A percentile compares a stretch with the other conserved stretches of the same genome.
Conservation (phyloP, 2,797 vertebrate genomes). For the Botia kubotai region DNA sequence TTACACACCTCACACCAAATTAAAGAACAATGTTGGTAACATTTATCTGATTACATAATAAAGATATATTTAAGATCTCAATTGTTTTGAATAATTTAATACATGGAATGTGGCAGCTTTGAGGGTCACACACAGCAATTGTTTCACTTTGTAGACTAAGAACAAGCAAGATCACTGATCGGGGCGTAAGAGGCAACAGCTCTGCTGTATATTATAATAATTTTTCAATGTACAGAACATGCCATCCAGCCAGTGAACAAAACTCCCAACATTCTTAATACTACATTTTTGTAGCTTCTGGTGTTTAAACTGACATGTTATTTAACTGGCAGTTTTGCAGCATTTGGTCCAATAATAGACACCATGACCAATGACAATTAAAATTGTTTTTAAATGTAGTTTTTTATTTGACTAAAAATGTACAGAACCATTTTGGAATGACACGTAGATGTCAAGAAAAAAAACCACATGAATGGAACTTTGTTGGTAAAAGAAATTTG, state of each 20-base stretch:
- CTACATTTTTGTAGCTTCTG: conserved; percentile 73
- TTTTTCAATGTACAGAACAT: neutral
- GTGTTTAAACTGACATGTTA: conserved; percentile 64
- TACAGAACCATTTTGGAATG: conserved; percentile 5
- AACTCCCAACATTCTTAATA: too few species aligned
- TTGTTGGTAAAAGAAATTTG: neutral
- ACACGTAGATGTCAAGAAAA: neutral
- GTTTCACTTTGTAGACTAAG: neutral
- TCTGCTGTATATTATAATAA: neutral
- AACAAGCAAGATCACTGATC: neutral
- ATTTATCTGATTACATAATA: neutral
- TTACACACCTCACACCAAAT: neutral
- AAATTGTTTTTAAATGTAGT: too few species aligned
- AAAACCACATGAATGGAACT: conserved; percentile 13
- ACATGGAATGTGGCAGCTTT: neutral
- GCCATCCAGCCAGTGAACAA: neutral
- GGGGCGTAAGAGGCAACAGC: neutral
- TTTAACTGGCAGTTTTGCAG: conserved; percentile 74
- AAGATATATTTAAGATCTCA: neutral
- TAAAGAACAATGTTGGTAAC: neutral
- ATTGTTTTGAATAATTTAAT: neutral
- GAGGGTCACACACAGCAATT: neutral
- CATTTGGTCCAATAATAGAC: conserved; percentile 73
- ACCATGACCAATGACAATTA: neutral
- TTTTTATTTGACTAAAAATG: neutral